Evolutionary conservation across 2,888 invertebrate species (phyloP).

Genomic region (Mycalesis mineus): DNA sequence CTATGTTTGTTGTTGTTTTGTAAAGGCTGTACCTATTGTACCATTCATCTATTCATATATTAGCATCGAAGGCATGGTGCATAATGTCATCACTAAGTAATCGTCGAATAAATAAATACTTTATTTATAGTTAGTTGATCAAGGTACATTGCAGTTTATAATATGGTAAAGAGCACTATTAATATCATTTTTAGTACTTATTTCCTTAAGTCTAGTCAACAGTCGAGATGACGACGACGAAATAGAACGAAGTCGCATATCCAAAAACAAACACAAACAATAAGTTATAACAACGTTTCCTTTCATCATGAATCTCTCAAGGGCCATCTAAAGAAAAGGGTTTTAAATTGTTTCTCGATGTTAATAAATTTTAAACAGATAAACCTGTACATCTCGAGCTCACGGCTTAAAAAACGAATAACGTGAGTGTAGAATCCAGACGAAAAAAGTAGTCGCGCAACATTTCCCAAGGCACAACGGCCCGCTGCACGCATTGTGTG

Average conservation of each 20-base stretch:
- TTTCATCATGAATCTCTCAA: constrained; percentile 69
- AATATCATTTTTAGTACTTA: too few relatives aligned
- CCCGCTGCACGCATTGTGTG: constrained; percentile 75
- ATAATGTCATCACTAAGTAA: too few relatives aligned
- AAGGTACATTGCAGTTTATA: too few relatives aligned
- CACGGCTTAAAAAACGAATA: constrained; percentile 75
- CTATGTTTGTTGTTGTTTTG: too few relatives aligned
- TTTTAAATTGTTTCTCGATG: constrained; percentile 77
- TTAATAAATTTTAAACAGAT: constrained; percentile 79
- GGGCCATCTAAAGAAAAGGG: constrained; percentile 68
- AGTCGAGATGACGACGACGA: background rate
- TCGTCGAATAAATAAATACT: too few relatives aligned
- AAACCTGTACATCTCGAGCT: constrained; percentile 77
- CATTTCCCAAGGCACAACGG: constrained; percentile 78
- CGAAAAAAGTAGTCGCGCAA: constrained; percentile 79
- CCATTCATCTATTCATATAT: too few relatives aligned
- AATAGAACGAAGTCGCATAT: background rate
- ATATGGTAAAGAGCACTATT: too few relatives aligned
- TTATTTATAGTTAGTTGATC: too few relatives aligned
- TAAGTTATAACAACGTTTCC: constrained; percentile 61
- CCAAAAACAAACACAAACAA: constrained; percentile 38
- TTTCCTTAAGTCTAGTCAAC: too few relatives aligned
- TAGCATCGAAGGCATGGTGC: too few relatives aligned
- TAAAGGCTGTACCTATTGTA: too few relatives aligned
- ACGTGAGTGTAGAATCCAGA: constrained; percentile 76